Base-by-base conservation (phyloP, 1,140 invertebrate species). In the Apis dorsata region DNA sequence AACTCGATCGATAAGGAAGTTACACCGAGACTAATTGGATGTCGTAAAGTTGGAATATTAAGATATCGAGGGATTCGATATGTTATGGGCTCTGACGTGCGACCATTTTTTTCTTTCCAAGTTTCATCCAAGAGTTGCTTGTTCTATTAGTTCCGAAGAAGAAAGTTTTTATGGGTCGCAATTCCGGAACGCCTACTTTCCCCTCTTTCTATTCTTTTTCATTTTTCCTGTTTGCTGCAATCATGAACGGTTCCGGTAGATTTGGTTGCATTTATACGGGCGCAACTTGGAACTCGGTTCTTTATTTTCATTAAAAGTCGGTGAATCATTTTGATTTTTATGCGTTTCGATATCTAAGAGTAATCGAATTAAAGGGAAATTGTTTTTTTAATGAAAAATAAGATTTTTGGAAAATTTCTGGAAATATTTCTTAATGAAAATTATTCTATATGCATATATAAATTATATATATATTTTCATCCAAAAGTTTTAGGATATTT, bases 131-230 rank as follows among this genome's bases (percentile, higher is more conserved):
- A 53, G 34, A 44, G 66, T 65, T 51, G 59, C 17, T 53, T 62
- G 81, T 78, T 71, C 75, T 77, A 83, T 83, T 72, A 79, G 75
- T 83, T 68, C 51, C 21, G 59, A 65, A 44, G 68, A 79, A 83
- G 68, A 79, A 83, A 83, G 59, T 78, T 83, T 83, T 78, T 71
- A 59, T 72, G 24, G 75, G 75, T 79, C 75, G 78, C 74, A 65
- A 65, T 81, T 55, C 59, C 60, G 70, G 60, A 34, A 49, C 62
- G 44, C 34, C 63, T 55, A 51, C 62, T 53, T 7, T 49, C 11
- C 24, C 15, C 17, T 72, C n/a, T 49, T 51, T 24, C 21, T 0
- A 15, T 55, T 21, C 17, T 62, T 75, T 69, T 62, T 75, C 34
- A 34, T 65, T 71, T 75, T 62, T 71, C 24, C 63, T 44, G 21